Evolutionary conservation across 2,113 vertebrate genomes (phyloP), one percentile per base, ranked within the genome.

Genomic region (Apus apus): DNA sequence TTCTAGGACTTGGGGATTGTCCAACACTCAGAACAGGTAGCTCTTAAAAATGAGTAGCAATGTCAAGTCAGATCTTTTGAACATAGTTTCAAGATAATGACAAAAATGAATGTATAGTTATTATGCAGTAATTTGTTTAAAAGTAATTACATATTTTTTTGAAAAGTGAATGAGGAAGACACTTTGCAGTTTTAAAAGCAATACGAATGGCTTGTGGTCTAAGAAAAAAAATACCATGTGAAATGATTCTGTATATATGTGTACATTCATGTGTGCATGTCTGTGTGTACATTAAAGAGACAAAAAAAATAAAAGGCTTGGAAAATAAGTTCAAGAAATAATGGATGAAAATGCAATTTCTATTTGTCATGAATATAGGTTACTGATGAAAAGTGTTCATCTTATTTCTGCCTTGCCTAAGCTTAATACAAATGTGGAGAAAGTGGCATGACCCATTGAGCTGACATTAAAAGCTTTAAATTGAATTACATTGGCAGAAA

Each of bases 391-490:
- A 97, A 97, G 58, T 71, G 80, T 96, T 97, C 58, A 22, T 91
- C 60, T 9, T 75, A 92, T 95, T 97, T 97, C 85, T 96, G 84
- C 86, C 95, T 94, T 93, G 78, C 56, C 76, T 96, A 67, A 30
- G 72, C 78, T 75, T 95, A 93, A 96, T 80, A 86, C 60, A 89
- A 92, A 95, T 51, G 81, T 85, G 90, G 84, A 82, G 92, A 91
- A 94, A 95, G 70, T 96, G 89, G 82, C 93, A 90, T 96, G 97
- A 97, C 96, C 97, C 94, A 75, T 73, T 80, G 93, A 96, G 96
- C 83, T 97, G 97, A 97, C 96, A 96, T 93, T 96, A 97, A 96
- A 91, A 96, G 97, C 92, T 97, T 95, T 96, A 95, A 97, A 96
- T 93, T 95, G 89, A 96, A 97, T 97, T 94, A 96, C 97, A 93